Base-by-base conservation (phyloP, 92 coral and sea anemone genomes). In the Anthopleura xanthogrammica region DNA sequence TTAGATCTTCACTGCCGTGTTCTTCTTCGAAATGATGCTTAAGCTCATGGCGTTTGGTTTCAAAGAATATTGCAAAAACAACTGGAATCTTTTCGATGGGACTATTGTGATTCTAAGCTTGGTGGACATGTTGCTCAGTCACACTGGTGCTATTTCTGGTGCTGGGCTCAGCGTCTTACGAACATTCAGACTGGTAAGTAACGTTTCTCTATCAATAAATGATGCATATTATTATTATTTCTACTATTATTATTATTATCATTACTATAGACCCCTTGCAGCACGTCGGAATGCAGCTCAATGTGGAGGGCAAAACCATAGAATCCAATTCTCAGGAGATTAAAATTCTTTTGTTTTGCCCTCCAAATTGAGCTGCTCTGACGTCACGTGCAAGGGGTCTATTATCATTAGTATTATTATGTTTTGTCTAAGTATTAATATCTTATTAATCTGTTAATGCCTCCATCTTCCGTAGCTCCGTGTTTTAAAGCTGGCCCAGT, bases 81-180 rank as follows among this genome's bases (percentile, higher is more conserved):
- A 88, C 14, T 97, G 99, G 99, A 97, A 97, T 77, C 79, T 93
- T 80, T 97, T 97, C 80, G 99, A 97, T 66, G 99, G 99, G 22
- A 88, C 95, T 4, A 97, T 97, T 54, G 99, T 97, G 14, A 80
- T 97, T 23, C 94, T 97, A 17, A 97, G 99, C 52, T 86, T 97
- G 9, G 88, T 94, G 11, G 98, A 97, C 29, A 86, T 97, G 97
- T 88, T 86, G 3, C 60, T 97, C 77, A 91, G 93, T 1, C 88
- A 89, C 60, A 79, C 98, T 39, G 62, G 89, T 3, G 77, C 85
- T 64, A 92, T 91, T 23, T 62, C 79, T 3, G 95, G 98, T 3
- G 99, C 95, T 11, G 98, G 99, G 0, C 89, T 97, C 43, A 97
- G 99, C 68, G 99, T 97, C 7, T 85, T 97, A 9, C 84, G 99